phyloP scores from a whole-genome alignment of 2,797 vertebrate species.

The Poecilia wingei region DNA sequence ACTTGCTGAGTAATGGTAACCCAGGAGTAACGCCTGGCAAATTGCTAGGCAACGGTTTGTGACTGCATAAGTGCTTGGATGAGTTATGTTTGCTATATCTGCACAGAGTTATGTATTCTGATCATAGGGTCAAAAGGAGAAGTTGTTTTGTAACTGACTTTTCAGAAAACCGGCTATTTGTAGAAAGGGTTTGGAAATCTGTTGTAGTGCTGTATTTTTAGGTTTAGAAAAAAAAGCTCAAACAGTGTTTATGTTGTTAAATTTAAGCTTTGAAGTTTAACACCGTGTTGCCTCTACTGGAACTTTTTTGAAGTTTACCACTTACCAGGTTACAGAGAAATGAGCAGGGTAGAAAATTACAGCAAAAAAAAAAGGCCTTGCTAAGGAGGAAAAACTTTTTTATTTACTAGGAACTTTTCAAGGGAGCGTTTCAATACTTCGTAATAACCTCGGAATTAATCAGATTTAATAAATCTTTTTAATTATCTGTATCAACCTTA shows the following conservation, averaged over 20 bases:
- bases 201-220: neutral
- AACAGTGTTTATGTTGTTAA: neutral
- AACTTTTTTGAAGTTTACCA: neutral
- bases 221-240: neutral
- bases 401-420: neutral
- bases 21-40: constrained; percentile 33
- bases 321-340: neutral
- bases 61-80: constrained; percentile 7
- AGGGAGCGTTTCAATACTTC: no score
- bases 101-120: constrained; percentile 1
- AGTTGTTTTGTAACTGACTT: neutral
- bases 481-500: neutral
- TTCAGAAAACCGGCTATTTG: neutral
- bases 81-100: constrained; percentile 6
- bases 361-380: neutral
- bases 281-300: neutral
- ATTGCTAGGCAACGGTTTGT: constrained; percentile 38
- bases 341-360: neutral
- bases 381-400: neutral
- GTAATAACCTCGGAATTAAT: no score
- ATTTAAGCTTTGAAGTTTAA: neutral
- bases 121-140: neutral
- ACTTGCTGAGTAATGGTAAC: constrained; percentile 43
- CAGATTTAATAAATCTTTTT: neutral
- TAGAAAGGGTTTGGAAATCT: neutral